Evolutionary conservation across 2,113 vertebrate species (phyloP), one percentile per base, ranked within the genome.

Genomic region (Catharus minimus): DNA sequence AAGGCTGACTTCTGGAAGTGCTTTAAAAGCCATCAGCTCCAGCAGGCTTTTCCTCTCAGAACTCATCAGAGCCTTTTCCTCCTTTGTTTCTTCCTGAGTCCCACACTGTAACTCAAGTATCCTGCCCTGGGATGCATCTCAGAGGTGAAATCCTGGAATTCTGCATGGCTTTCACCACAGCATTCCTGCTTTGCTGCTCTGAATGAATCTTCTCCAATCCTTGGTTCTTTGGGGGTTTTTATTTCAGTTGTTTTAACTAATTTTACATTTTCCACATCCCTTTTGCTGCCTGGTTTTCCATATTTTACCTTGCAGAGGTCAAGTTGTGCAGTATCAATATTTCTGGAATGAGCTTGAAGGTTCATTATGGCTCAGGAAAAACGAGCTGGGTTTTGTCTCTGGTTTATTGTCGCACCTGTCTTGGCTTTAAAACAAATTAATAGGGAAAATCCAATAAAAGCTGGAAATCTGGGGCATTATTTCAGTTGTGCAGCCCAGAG

Each of bases 291-390:
- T 49, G 56, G 7, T 47, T 27, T 38, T 26, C 12, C 27, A 0
- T 18, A 4, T 43, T 46, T 6, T 1, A 15, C 32, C 69, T 38
- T 58, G 38, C 52, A 8, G 61, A 21, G 39, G 33, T 17, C 2
- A 49, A n/a, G 2, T 1, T 0, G 8, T 27, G 44, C 16, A 14
- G 1, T 3, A 0, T 15, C 17, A 4, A 4, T 20, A 5, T 24
- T 44, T 26, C 23, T 49, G 36, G 16, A 47, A 64, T 15, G 47
- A 73, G 43, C 44, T 9, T 27, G 23, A 15, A 43, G 20, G 52
- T 62, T 80, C 44, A 0, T 69, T n/a, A 5, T 13, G 36, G n/a
- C 55, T 87, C 38, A 8, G 32, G 62, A 66, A n/a, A 64, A 67
- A 49, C 0, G 10, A 78, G 58, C 67, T 76, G 79, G 30, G 7